Base-by-base conservation (phyloP, 2,888 invertebrate species). In the Physocephala rufipes region DNA sequence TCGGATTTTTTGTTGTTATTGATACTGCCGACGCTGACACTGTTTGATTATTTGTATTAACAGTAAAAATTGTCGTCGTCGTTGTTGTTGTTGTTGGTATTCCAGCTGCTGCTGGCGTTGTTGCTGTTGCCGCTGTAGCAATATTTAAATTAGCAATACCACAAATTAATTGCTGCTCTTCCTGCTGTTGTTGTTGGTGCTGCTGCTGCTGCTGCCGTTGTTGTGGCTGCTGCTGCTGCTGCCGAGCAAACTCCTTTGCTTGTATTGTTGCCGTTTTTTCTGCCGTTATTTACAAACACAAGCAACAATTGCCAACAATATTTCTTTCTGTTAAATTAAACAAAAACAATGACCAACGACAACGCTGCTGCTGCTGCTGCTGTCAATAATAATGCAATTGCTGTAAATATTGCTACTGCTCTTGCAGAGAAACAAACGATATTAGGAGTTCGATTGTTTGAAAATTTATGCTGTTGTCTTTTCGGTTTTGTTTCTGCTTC, bases 371-470 rank as follows among this genome's bases (percentile, higher is more conserved):
- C 19, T 15, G n/a, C 75, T 83, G 81, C 75, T 80, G 81, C 76
- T 83, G 80, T 79, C 81, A 80, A 79, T 79, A 79, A 76, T 74
- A 77, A 77, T 78, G 80, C 80, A 76, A 80, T 77, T 77, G 79
- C 81, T 81, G 79, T 79, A 80, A 81, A 80, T 81, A 13, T 36
- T 66, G 16, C 53, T 36, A 15, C 16, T 55, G 15, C 21, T 66
- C 9, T 21, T 24, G 36, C 66, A 36, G 15, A 36, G 30, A n/a
- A 15, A 36, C 4, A 9, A 36, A 9, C 36, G 36, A 36, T 4
- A 7, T 36, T 9, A 36, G 9, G 36, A 9, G 36, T 36, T 36
- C 9, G 5, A 7, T 36, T 36, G 9, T 36, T 36, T 36, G 36
- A 36, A 36, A 36, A 36, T 36, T 36, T 36, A 36, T 36, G 36